Evolutionary conservation across 2,888 invertebrate genomes (phyloP).

Genomic region (Ectemnius lituratus): DNA sequence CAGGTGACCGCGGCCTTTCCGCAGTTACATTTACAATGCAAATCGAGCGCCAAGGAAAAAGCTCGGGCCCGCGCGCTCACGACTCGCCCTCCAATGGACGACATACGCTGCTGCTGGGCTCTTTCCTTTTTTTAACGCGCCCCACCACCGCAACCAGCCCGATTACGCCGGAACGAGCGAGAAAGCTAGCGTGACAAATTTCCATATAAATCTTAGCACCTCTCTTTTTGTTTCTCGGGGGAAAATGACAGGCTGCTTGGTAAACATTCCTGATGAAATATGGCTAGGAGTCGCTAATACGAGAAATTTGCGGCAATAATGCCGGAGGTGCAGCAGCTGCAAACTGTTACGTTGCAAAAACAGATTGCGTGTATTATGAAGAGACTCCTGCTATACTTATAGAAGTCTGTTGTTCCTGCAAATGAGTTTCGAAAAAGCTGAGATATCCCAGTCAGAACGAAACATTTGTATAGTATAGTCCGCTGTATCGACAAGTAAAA

Average conservation of each 20-base stretch:
- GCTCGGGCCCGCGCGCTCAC: slow-evolving; percentile 26
- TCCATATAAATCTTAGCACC: slow-evolving; percentile 61
- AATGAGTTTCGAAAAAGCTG: no score
- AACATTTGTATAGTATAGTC: neutral
- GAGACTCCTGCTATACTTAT: no score
- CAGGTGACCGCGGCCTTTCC: slow-evolving; percentile 63
- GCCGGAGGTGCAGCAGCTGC: slow-evolving; percentile 11
- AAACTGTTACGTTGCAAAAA: slow-evolving; percentile 19
- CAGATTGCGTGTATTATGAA: neutral
- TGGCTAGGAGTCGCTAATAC: slow-evolving; percentile 29
- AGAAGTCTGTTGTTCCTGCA: no score
- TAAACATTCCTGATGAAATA: slow-evolving; percentile 39
- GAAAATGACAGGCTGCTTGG: slow-evolving; percentile 31
- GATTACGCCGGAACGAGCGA: slow-evolving; percentile 55
- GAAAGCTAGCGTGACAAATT: slow-evolving; percentile 45
- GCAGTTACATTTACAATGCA: slow-evolving; percentile 71
- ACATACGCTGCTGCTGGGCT: slow-evolving; percentile 47
- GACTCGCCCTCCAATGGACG: slow-evolving; percentile 59
- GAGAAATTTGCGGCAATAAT: slow-evolving; percentile 20
- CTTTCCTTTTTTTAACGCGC: slow-evolving; percentile 38
- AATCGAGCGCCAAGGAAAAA: slow-evolving; percentile 63
- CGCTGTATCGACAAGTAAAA: neutral
- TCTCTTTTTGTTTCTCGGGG: slow-evolving; percentile 43
- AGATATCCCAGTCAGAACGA: no score
- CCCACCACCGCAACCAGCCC: slow-evolving; percentile 56